Evolutionary conservation across 2,113 vertebrate species (phyloP), one percentile per base, ranked within the genome.

Genomic region (Numida meleagris): DNA sequence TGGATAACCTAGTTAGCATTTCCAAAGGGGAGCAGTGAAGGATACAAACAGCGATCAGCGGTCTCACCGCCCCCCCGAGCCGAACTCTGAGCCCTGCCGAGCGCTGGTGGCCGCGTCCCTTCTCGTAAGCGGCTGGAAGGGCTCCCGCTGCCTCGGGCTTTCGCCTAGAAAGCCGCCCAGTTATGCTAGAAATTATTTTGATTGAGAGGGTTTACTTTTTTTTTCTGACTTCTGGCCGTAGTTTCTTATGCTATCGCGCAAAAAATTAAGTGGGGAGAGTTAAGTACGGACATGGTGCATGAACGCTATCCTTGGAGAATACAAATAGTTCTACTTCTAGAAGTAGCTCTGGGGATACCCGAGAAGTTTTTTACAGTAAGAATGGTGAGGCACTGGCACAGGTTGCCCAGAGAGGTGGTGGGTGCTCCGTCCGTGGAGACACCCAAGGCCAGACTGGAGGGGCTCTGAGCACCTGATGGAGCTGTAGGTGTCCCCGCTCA

Each of bases 1-100:
- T 97, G 94, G 95, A 92, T 96, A 96, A 96, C 91, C 93, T 61
- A 51, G 89, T 97, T 97, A 97, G 89, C 97, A 96, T 97, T 97
- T 97, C 92, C 78, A 94, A 96, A 88, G 90, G 66, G 61, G n/a
- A 86, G 76, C 71, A 43, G 93, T 1, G 73, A 80, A 95, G 82
- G 94, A 62, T 82, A 95, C 96, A 94, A 97, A 92, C 94, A 96
- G 86, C 20, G 36, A 91, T 88, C 95, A 86, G 24, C 66, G 78
- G 77, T 90, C 84, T 74, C 94, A 71, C 29, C 14, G 25, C 55
- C 55, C 55, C 45, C 27, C n/a, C 19, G n/a, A 29, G 25, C 27
- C 27, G 51, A 33, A 31, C 53, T 16, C 29, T 33, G 27, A 31
- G 53, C 53, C 10, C 42, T 3, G 7, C 63, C 71, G 38, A 4